Percentiles rank a stretch among this genome's conserved stretches.
Conservation (phyloP, 2,888 invertebrate genomes). For the Meiosimyza platycephala region DNA sequence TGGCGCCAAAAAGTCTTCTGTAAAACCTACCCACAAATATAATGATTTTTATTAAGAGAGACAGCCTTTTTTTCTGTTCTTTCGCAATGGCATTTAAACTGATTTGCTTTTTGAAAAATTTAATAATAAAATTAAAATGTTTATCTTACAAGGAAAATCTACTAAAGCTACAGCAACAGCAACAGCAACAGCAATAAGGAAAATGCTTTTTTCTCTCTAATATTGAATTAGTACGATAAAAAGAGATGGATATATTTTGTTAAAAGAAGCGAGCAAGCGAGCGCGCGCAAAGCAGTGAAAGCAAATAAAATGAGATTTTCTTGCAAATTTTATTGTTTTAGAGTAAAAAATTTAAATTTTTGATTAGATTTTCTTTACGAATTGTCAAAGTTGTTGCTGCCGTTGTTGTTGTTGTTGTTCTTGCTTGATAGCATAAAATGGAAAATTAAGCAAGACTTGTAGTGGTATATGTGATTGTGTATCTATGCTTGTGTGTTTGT, state of each 20-base stretch:
- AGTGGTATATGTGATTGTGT: no score
- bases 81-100: slow-evolving; percentile 43
- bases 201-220: slow-evolving; percentile 5
- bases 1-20: no score
- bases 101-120: slow-evolving; percentile 41
- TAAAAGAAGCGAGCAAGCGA: no score
- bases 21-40: no score
- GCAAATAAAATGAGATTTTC: slow-evolving; percentile 27
- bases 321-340: slow-evolving; percentile 27
- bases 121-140: slow-evolving; percentile 38
- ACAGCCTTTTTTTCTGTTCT: not conserved
- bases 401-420: slow-evolving; percentile 20
- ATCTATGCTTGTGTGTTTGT: no score
- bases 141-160: slow-evolving; percentile 30
- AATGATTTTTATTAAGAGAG: no score
- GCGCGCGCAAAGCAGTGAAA: not conserved
- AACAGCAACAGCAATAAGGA: slow-evolving; percentile 5
- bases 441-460: no score
- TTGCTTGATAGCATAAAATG: slow-evolving; percentile 27
- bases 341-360: slow-evolving; percentile 30
- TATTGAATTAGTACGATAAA: not conserved
- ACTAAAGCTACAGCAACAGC: not conserved
- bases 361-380: slow-evolving; percentile 29
- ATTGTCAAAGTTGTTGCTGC: slow-evolving; percentile 12
- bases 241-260: slow-evolving; percentile 2